Conservation (phyloP, 2,888 invertebrate species). For the Aphidoletes aphidimyza region DNA sequence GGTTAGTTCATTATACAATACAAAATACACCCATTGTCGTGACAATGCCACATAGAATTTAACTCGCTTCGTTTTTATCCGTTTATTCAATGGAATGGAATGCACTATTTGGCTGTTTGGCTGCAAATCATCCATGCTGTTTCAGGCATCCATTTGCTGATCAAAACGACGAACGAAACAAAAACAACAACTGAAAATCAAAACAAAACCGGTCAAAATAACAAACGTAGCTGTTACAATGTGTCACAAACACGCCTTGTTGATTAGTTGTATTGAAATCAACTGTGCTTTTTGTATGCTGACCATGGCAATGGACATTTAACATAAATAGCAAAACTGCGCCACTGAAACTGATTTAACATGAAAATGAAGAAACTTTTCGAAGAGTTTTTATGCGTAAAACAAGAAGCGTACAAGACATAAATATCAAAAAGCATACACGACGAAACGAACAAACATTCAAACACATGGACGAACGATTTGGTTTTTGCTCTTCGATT, state of each 20-base stretch:
- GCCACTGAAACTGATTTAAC: not conserved
- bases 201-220: not conserved
- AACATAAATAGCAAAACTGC: not conserved
- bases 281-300: not conserved
- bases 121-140: not conserved
- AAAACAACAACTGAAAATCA: not conserved
- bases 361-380: not conserved
- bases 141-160: not conserved
- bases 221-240: not conserved
- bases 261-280: not conserved
- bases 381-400: not conserved
- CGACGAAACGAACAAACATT: too few species aligned
- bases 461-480: too few species aligned
- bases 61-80: too few species aligned
- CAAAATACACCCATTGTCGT: not conserved
- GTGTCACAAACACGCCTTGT: slow-evolving; percentile 3
- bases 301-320: not conserved
- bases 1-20: too few species aligned
- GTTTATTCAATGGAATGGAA: slow-evolving; percentile 6
- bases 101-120: not conserved
- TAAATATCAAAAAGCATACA: too few species aligned
- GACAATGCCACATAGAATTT: slow-evolving; percentile 23
- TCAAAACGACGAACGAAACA: not conserved
- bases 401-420: not conserved
- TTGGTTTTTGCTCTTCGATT: too few species aligned